Evolutionary conservation across 2,113 vertebrate species (phyloP), one percentile per base, ranked within the genome.

Genomic region (Silurus meridionalis): DNA sequence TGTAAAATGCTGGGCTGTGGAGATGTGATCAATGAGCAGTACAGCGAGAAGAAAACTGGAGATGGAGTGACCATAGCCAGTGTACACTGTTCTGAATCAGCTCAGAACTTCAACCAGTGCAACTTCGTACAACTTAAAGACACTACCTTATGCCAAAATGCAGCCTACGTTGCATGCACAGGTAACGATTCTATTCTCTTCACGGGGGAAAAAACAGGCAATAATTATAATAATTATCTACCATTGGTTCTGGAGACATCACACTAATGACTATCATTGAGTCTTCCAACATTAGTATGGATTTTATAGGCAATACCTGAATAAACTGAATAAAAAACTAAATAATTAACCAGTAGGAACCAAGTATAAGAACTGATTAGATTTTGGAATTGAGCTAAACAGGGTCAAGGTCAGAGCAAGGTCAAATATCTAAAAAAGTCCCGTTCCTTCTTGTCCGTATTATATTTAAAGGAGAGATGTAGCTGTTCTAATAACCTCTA

Each of bases 101-200:
- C 21, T 0, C 4, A 10, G 0, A 21, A 55, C 1, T 58, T 93
- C 63, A 79, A 0, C 46, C 82, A 90, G 63, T 87, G 85, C 88
- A 91, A 7, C 64, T 87, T 93, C 0, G 23, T 93, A 2, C 14
- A 2, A 11, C 58, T 11, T 1, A 37, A 5, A 0, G 0, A 28
- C 0, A 0, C 0, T 0, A 6, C 0, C 0, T 52, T 13, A 28
- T 23, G 64, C 1, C 0, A 0, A 0, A 8, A 0, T 0, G 6
- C 82, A 6, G 91, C 74, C 48, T 75, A 79, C 19, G 87, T 93
- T 7, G n/a, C 92, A 60, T 95, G 94, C 82, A 88, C 90, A 90
- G 91, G 94, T 95, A 92, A 13, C 8, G 4, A 23, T 57, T 8
- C 8, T 21, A 46, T 60, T 80, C 52, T 60, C 3, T 80, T 17